Evolutionary conservation across 2,797 vertebrate species (phyloP).

Genomic region (Menidia menidia): DNA sequence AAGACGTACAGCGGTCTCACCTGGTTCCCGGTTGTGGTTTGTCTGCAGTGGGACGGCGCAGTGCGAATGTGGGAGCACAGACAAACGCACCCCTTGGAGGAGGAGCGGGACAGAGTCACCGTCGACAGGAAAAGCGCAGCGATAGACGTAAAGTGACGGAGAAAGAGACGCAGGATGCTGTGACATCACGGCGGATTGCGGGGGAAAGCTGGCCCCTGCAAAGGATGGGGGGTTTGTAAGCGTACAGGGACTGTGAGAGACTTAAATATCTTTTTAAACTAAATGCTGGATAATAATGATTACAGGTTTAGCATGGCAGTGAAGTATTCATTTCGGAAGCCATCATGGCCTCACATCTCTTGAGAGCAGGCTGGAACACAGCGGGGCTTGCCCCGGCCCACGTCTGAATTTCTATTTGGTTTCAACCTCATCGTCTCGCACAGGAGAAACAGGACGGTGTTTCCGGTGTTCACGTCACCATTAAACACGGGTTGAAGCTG

Average conservation of each 20-base stretch:
- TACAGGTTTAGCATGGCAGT: constrained; percentile 47
- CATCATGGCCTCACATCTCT: constrained; percentile 21
- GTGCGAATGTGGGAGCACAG: constrained; percentile 91
- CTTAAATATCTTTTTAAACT: constrained; percentile 53
- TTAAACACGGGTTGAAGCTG: constrained; percentile 26
- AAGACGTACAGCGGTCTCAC: too few species aligned
- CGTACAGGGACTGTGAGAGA: constrained; percentile 39
- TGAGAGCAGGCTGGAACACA: constrained; percentile 14
- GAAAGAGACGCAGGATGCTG: constrained; percentile 29
- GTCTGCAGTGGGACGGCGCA: constrained; percentile 89
- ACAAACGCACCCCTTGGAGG: constrained; percentile 86
- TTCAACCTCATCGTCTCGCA: constrained; percentile 31
- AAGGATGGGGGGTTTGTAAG: constrained; percentile 16
- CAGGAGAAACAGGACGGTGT: constrained; percentile 28
- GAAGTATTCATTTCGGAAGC: constrained; percentile 46
- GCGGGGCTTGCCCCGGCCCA: constrained; percentile 6
- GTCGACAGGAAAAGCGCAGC: not conserved
- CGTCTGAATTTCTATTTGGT: constrained; percentile 16
- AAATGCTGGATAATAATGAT: constrained; percentile 61
- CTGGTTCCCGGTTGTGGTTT: not conserved
- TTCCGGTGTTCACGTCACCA: constrained; percentile 33
- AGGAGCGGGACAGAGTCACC: constrained; percentile 76
- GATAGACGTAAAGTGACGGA: not conserved
- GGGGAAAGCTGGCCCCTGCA: constrained; percentile 6
- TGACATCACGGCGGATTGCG: constrained; percentile 26